These are phyloP conservation scores for Rhodeus uyekii DNA, from an alignment of 2,797 vertebrate genomes.

Conservation along the genomic window DNA sequence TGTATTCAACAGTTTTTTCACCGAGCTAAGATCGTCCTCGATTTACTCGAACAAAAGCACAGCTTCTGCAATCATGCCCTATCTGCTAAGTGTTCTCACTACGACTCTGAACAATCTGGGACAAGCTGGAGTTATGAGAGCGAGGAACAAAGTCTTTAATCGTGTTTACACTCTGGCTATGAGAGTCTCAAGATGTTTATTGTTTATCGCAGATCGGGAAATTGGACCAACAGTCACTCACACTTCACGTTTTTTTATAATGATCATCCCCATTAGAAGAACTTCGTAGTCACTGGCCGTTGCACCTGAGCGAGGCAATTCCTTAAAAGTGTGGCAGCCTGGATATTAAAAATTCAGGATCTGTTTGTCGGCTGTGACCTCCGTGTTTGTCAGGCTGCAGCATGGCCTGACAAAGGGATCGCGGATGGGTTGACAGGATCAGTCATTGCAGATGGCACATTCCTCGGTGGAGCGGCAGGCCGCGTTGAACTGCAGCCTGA, in stretches of 20 bases:
- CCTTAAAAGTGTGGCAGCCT: slow-evolving; percentile 25
- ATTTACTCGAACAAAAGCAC: slow-evolving; percentile 34
- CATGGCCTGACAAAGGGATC: slow-evolving; percentile 31
- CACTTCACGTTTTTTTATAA: slow-evolving; percentile 19
- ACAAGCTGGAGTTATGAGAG: slow-evolving; percentile 18
- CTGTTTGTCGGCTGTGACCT: slow-evolving; percentile 24
- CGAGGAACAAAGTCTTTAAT: slow-evolving; percentile 11
- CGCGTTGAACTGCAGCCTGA: slow-evolving; percentile 34
- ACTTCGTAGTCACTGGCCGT: neutral
- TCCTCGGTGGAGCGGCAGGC: slow-evolving; percentile 26
- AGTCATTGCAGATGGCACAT: slow-evolving; percentile 53
- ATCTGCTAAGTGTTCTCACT: slow-evolving; percentile 38
- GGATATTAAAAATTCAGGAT: slow-evolving; percentile 50
- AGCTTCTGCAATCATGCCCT: slow-evolving; percentile 37
- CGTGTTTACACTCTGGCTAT: neutral
- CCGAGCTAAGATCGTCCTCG: slow-evolving; percentile 29
- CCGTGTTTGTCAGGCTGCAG: slow-evolving; percentile 12
- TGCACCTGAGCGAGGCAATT: slow-evolving; percentile 19
- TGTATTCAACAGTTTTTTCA: slow-evolving; percentile 45
- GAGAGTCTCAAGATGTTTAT: slow-evolving; percentile 14
- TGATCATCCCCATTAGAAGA: slow-evolving; percentile 18
- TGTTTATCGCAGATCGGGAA: slow-evolving; percentile 28
- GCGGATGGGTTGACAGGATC: slow-evolving; percentile 48
- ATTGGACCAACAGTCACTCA: slow-evolving; percentile 31
- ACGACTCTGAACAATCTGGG: slow-evolving; percentile 2